phyloP scores from a whole-genome alignment of 2,113 vertebrate species.

The Corythoichthys intestinalis region DNA sequence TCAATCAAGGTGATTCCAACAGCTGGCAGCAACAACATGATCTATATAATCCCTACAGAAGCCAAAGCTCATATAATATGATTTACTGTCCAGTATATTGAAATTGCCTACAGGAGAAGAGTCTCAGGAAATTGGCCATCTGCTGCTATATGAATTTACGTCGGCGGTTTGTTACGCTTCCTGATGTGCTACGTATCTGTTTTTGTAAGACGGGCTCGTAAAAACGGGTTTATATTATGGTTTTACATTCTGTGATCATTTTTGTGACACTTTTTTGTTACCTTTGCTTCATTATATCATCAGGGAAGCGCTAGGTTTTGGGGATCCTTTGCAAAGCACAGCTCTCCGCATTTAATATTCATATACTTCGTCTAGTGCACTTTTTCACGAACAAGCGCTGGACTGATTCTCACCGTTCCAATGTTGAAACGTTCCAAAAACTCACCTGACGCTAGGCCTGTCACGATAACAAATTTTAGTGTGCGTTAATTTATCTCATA shows the following conservation, averaged over 20 bases:
- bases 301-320: no score
- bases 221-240: background rate
- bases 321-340: no score
- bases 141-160: conserved; percentile 38
- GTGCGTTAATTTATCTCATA: no score
- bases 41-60: conserved; percentile 39
- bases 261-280: background rate
- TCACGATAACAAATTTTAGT: no score
- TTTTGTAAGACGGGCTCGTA: background rate
- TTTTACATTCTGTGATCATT: conserved; percentile 6
- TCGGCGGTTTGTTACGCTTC: conserved; percentile 23
- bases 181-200: background rate
- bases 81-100: conserved; percentile 22
- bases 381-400: no score
- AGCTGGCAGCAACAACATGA: conserved; percentile 44
- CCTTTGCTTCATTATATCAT: background rate
- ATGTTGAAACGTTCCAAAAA: no score
- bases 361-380: no score
- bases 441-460: no score
- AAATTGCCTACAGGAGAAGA: conserved; percentile 38
- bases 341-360: no score
- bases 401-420: no score
- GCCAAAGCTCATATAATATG: conserved; percentile 32
- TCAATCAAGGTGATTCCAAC: conserved; percentile 50
- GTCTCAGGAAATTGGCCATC: conserved; percentile 43